Evolutionary conservation across 2,888 invertebrate genomes (phyloP), one percentile per base, ranked within the genome.

Genomic region (Hirudinaria manillensis): DNA sequence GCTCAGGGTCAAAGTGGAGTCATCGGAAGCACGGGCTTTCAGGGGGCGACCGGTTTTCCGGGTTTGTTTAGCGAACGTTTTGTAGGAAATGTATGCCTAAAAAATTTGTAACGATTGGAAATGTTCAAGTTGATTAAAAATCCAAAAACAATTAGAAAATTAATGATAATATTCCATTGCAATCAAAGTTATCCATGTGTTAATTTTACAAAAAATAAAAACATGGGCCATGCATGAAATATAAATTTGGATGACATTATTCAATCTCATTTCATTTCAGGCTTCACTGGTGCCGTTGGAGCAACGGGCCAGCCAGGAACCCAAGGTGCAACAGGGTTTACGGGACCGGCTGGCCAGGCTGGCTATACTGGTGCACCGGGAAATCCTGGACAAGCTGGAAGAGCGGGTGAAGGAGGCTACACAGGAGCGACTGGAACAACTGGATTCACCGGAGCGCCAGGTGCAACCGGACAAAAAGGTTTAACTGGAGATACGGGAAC

Each of bases 1-100:
- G 32, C 34, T 38, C 70, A 53, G 55, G 76, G 76, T 13, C 76
- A 53, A 29, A 61, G 36, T 45, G 83, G 83, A 36, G 34, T 76
- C 56, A 32, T 36, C 29, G 78, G 78, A 19, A 27, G 24, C 19
- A 32, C 45, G 19, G 78, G 77, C n/a, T 56, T 74, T 32, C 65
- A 29, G 36, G 77, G 77, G 16, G 67, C 16, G 45, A 16, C 45
- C 45, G 45, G 45, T 45, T 16, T 45, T 45, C 45, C 45, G 10
- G 45, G 45, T 45, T 10, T 45, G 45, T 38, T 38, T 38, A 38
- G 38, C 45, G 16, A 45, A 2, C 3, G 4, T 45, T 45, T 45
- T 45, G 45, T 45, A 6, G 10, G 13, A 2, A 10, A 4, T 10
- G n/a, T n/a, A n/a, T n/a, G 45, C 10, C 45, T 45, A 45, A 16